Base-by-base conservation (phyloP, 2,113 vertebrate species). In the Trichomycterus rosablanca region DNA sequence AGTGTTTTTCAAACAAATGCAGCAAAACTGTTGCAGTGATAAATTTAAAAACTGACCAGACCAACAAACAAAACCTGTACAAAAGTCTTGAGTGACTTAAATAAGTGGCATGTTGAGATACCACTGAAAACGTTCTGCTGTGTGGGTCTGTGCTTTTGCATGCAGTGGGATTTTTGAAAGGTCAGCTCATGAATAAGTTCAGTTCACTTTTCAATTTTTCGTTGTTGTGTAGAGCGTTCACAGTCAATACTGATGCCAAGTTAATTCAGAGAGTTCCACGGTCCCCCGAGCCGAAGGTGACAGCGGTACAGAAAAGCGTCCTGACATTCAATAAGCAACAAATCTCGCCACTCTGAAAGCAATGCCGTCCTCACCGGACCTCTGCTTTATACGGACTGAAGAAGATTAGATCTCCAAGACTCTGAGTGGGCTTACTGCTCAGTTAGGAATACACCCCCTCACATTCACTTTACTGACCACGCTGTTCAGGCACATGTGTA, bases 401-500 rank as follows among this genome's bases (percentile, higher is more conserved):
- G 40, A 44, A 18, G 37, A 18, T 42, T 30, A 11, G 37, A 43
- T 23, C 26, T 23, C 34, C 1, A 7, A 49, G 58, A 60, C 28
- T 35, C 44, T 59, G 57, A 22, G 16, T 49, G 15, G 35, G 60
- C 48, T 51, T 22, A 42, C 46, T 51, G 59, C 34, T 53, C 39
- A 54, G 26, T 40, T 24, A 54, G 60, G 59, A 61, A 28, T 46
- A 22, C 60, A 58, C 63, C 44, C 55, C 39, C 34, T 49, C 48
- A 58, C 42, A 45, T 23, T 49, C 20, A 28, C 39, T 56, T 56
- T n/a, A n/a, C n/a, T n/a, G n/a, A n/a, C n/a, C 28, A 32, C 34
- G 39, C 22, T 63, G 45, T 63, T 69, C 24, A 22, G 52, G 51
- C 35, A 61, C 50, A 20, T 56, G 49, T 71, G 56, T 48, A 32